These are phyloP conservation scores for Gobiocypris rarus DNA, from an alignment of 2,113 vertebrate genomes.

Conservation along the genomic window DNA sequence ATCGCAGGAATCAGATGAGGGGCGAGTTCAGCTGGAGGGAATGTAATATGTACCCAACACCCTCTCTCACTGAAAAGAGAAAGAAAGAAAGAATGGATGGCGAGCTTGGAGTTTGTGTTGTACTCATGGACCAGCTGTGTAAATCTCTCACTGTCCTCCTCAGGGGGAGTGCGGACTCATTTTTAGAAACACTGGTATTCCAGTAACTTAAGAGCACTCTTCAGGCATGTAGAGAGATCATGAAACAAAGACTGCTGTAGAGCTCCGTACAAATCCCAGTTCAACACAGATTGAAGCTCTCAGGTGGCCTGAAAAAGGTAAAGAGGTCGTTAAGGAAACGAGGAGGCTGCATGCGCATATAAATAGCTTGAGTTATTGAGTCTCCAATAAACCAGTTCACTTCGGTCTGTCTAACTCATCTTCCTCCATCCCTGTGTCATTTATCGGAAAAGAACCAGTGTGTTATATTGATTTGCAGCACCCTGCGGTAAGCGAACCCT, in stretches of 20 bases:
- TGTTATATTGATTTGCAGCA: constrained; percentile 47
- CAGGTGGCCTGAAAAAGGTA: constrained; percentile 34
- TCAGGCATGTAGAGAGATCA: constrained; percentile 37
- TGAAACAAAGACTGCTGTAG: constrained; percentile 4
- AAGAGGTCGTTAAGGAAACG: constrained; percentile 36
- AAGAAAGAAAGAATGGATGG: constrained; percentile 38
- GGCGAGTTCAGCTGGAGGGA: constrained; percentile 17
- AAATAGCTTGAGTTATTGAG: constrained; percentile 41
- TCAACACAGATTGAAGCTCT: constrained; percentile 31
- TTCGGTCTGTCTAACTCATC: background rate
- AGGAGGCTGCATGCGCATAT: constrained; percentile 4
- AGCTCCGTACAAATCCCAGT: constrained; percentile 31
- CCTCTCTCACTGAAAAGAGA: constrained; percentile 17
- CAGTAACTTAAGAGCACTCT: constrained; percentile 56
- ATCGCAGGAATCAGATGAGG: background rate
- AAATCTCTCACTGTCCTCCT: constrained; percentile 59
- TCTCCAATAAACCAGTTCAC: constrained; percentile 31
- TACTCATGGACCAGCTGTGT: constrained; percentile 60
- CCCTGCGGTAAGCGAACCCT: constrained; percentile 18
- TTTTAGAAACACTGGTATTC: constrained; percentile 64
- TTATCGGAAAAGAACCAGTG: constrained; percentile 24
- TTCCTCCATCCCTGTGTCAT: background rate
- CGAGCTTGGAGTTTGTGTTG: constrained; percentile 38
- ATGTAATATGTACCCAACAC: constrained; percentile 14
- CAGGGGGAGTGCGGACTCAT: constrained; percentile 58